Conservation (phyloP, 2,797 vertebrate genomes). For the Sebastes reedi region DNA sequence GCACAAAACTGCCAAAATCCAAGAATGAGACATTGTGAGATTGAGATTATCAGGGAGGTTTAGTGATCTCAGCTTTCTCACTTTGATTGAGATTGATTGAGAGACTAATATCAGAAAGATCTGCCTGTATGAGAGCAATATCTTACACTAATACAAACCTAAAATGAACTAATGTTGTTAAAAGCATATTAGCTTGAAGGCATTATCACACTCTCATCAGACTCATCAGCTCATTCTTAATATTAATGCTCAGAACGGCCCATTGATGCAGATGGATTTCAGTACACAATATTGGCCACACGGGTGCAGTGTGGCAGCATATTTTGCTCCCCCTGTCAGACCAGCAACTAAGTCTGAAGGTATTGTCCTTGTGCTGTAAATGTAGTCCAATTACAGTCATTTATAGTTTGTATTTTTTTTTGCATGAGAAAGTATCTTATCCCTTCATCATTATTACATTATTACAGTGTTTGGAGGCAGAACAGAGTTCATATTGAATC, state of each 20-base stretch:
- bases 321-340: background rate
- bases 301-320: slow-evolving; percentile 66
- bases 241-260: background rate
- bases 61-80: background rate
- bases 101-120: background rate
- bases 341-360: background rate
- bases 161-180: background rate
- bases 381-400: background rate
- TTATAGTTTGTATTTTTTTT: background rate
- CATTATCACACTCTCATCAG: background rate
- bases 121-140: background rate
- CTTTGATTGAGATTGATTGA: background rate
- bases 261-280: background rate
- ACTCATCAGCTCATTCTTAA: background rate
- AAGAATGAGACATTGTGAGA: background rate
- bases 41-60: background rate
- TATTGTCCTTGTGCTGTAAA: background rate
- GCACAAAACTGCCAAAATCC: background rate
- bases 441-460: background rate
- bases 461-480: slow-evolving; percentile 9
- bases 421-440: background rate
- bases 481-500: background rate
- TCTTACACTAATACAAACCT: background rate
- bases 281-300: slow-evolving; percentile 59
- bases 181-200: background rate